Base-by-base conservation (phyloP, 1,140 invertebrate species). In the Thaumatotibia leucotreta region DNA sequence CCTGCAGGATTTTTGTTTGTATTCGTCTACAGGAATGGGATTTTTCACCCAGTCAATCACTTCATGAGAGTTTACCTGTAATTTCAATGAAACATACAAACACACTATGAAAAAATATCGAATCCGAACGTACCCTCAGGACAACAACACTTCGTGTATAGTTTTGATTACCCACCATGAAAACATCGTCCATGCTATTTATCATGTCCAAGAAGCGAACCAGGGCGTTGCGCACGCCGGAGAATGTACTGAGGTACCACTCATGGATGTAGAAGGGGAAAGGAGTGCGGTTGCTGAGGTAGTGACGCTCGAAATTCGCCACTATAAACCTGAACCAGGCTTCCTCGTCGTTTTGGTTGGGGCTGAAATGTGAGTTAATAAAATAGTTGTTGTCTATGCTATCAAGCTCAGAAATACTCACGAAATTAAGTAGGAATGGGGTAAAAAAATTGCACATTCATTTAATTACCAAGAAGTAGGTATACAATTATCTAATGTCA, bases 161-260 rank as follows among this genome's bases (percentile, higher is more conserved):
- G n/a, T n/a, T n/a, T n/a, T n/a, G n/a, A n/a, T n/a, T n/a, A n/a
- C 92, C 84, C 9, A 92, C 71, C 92, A 93, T 92, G 8, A 92
- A 92, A 11, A 88, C 69, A 17, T 91, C 86, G 3, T 75, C 65
- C n/a, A 89, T 33, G 4, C 31, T 68, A 62, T 76, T 68, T 6
- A 91, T 64, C 65, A 87, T 83, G 14, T 89, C 74, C 11, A 92
- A 29, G 69, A 92, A 91, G 67, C 79, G 80, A 11, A 67, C 54
- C 62, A 88, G 84, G 5, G 80, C 86, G 20, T 73, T 49, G 22
- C 79, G 77, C 61, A 78, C 68, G 62, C 74, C 70, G 1, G 67
- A 61, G 29, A 73, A 74, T 35, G 45, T 65, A 4, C 69, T 29
- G 67, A 93, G 89, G 91, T 91, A 93, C 52, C 91, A 88, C 17